Conservation (phyloP, 2,113 vertebrate species). For the Chunga burmeisteri region DNA sequence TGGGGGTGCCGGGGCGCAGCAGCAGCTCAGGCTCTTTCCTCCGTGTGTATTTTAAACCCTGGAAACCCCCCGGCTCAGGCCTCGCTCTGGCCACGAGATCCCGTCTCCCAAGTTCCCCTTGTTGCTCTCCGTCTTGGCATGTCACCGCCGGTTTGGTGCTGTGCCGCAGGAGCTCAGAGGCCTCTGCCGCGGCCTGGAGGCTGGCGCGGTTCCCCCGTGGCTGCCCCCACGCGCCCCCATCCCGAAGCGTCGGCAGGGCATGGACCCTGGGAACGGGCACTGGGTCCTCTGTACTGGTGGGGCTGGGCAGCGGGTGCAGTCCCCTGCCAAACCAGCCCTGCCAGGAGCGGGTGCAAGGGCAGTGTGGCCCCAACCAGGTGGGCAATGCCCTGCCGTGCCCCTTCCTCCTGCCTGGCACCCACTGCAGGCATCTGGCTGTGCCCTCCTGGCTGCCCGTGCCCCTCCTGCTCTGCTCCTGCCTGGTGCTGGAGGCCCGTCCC, state of each 20-base stretch:
- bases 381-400: neutral
- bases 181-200: neutral
- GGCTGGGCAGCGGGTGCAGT: neutral
- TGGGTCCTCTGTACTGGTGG: neutral
- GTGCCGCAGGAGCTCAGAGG: accelerated
- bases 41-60: neutral
- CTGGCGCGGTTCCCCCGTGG: neutral
- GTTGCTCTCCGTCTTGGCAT: neutral
- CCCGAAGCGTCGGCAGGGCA: accelerated
- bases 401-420: neutral
- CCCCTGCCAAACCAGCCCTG: neutral
- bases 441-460: neutral
- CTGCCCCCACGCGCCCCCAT: neutral
- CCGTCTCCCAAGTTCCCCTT: conserved; percentile 31
- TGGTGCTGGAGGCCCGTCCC: neutral
- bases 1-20: neutral
- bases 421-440: accelerated
- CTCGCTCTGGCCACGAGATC: neutral
- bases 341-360: neutral
- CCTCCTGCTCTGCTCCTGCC: neutral
- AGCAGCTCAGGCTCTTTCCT: neutral
- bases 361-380: neutral
- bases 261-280: accelerated
- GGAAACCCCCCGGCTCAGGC: conserved; percentile 21
- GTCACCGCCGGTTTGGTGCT: neutral